Conservation (phyloP, 2,797 vertebrate species). For the Pagetopsis macropterus region DNA sequence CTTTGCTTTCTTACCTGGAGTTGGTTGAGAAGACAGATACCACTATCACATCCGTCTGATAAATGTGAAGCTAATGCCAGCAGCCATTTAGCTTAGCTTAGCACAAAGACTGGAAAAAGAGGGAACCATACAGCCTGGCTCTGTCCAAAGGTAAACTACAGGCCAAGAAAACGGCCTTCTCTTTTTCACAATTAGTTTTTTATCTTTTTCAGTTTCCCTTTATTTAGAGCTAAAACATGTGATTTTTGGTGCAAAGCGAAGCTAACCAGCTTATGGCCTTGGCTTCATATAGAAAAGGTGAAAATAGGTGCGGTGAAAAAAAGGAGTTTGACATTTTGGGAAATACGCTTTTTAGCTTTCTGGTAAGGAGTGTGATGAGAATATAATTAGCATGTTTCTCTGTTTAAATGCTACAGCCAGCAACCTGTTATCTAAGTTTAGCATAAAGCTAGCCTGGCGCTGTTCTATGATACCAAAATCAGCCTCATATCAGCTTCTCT, state of each 20-base stretch:
- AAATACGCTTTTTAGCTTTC: background rate
- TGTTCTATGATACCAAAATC: background rate
- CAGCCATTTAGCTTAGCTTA: conserved; percentile 6
- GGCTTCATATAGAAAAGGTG: conserved; percentile 3
- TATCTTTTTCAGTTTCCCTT: background rate
- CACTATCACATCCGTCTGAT: background rate
- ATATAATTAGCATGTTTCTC: background rate
- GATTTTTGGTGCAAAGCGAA: background rate
- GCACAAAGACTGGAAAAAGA: background rate
- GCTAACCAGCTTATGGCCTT: background rate
- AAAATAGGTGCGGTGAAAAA: no score
- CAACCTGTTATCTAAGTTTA: background rate
- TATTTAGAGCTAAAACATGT: background rate
- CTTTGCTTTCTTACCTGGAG: conserved; percentile 16
- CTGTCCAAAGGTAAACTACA: background rate
- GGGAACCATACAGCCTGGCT: background rate
- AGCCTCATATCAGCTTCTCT: background rate
- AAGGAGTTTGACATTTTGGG: background rate
- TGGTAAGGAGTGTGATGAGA: background rate
- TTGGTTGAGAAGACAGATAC: conserved; percentile 9
- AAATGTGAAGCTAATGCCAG: conserved; percentile 7
- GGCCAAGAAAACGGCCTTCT: background rate
- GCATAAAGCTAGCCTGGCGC: background rate
- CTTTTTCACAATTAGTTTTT: background rate
- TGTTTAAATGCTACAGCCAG: background rate